These are phyloP conservation scores for Pelagia noctiluca DNA, from an alignment of 30 jellyfish, hydroid and myxozoan genomes.

Conservation along the genomic window DNA sequence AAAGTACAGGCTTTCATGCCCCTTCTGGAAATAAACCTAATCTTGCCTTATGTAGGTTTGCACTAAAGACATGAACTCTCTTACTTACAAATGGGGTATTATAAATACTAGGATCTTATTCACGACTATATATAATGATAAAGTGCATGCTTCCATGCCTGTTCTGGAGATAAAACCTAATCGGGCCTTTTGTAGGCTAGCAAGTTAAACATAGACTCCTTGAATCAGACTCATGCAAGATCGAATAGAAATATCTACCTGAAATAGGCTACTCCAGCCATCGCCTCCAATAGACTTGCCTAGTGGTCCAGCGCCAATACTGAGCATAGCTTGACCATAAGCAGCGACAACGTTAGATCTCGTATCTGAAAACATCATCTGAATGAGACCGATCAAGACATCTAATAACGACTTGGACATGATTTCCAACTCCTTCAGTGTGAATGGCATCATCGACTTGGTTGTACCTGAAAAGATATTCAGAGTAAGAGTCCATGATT, in stretches of 20 bases:
- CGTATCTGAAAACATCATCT: constrained; percentile 76
- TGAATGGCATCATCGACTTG: constrained; percentile 81
- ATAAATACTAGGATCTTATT: no score
- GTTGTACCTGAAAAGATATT: constrained; percentile 44
- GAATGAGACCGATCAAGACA: constrained; percentile 75
- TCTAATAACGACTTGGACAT: constrained; percentile 78
- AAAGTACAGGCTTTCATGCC: no score
- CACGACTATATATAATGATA: no score
- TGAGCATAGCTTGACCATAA: constrained; percentile 68
- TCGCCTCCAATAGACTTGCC: constrained; percentile 53
- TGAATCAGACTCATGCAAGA: background rate
- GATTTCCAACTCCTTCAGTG: constrained; percentile 57
- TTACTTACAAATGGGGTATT: no score
- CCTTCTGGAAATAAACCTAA: no score
- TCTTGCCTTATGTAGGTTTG: no score
- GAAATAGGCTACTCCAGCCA: constrained; percentile 58
- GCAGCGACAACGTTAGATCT: constrained; percentile 52
- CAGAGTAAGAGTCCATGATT: no score
- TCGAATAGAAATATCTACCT: constrained; percentile 10
- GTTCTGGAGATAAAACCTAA: no score
- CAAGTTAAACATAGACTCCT: no score
- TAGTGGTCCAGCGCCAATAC: constrained; percentile 70
- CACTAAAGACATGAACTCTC: no score
- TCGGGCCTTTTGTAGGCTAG: no score
- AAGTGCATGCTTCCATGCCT: no score